phyloP scores from a whole-genome alignment of 2,797 vertebrate genomes.

The Urosaurus nigricauda region DNA sequence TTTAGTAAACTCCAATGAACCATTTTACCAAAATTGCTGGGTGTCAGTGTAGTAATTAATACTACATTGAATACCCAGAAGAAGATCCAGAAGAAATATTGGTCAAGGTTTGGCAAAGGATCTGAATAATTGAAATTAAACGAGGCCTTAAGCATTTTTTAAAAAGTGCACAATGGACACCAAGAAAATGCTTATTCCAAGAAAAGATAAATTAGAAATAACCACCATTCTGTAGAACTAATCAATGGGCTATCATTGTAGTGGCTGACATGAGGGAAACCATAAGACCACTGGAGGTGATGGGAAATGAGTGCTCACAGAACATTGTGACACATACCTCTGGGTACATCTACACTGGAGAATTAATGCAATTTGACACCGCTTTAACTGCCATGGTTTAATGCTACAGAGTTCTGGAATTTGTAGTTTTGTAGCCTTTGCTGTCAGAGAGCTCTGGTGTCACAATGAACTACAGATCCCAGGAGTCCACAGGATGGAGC shows the following conservation, averaged over 20 bases:
- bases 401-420: too few species aligned
- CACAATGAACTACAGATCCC: too few species aligned
- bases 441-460: too few species aligned
- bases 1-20: not conserved
- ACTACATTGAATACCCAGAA: not conserved
- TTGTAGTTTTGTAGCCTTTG: too few species aligned
- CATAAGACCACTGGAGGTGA: not conserved
- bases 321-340: not conserved
- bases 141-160: not conserved
- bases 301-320: not conserved
- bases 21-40: not conserved
- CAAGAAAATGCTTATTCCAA: not conserved
- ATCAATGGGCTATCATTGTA: not conserved
- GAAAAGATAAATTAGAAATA: constrained; percentile 4
- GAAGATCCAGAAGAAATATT: constrained; percentile 11
- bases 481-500: too few species aligned
- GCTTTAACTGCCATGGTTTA: too few species aligned
- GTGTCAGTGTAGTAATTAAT: not conserved
- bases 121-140: not conserved
- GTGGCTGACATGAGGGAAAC: not conserved
- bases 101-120: not conserved
- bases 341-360: not conserved
- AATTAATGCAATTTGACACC: too few species aligned
- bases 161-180: not conserved
- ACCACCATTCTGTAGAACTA: not conserved